Base-by-base conservation (phyloP, 2,113 vertebrate species). In the Cochlearius cochlearius region DNA sequence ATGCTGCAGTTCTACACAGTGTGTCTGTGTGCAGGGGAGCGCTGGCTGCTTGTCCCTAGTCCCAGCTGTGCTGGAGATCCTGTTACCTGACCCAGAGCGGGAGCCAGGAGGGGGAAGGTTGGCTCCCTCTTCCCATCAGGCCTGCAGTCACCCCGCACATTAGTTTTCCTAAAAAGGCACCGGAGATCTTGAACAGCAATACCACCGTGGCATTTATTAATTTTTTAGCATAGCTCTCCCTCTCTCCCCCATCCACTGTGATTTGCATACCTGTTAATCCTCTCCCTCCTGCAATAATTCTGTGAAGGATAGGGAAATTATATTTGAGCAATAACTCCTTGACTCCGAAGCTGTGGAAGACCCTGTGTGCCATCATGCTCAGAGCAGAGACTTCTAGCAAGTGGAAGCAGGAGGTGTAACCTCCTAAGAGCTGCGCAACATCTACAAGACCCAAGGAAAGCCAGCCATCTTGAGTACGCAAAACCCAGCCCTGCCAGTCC, bases 221-320 rank as follows among this genome's bases (percentile, higher is more conserved):
- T 95, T 95, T 96, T 96, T 97, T 74, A 97, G 81, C 71, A 82
- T 18, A 43, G 77, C 71, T 50, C 32, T 59, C 30, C 26, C 71
- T 96, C n/a, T 64, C 79, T 92, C 74, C 49, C 58, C 36, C 59
- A 45, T 71, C 74, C n/a, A 8, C 60, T 85, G 74, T 52, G 87
- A 92, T 94, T 91, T 97, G 89, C 92, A 88, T 94, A 95, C 80
- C 91, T 95, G 81, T 58, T 97, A 94, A 97, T 96, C 88, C 88
- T 91, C 77, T 97, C 55, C 74, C 74, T 95, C 88, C 94, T 87
- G 91, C 95, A 95, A 79, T 90, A 95, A 94, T 81, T 89, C 92
- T 85, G 58, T 84, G 96, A 92, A 92, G 89, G 84, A 38, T 23
- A 64, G 69, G 66, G 45, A 94, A 96, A 92, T 94, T 27, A 81